Evolutionary conservation across 1,140 invertebrate species (phyloP).

Genomic region (Drosophila trapezifrons): DNA sequence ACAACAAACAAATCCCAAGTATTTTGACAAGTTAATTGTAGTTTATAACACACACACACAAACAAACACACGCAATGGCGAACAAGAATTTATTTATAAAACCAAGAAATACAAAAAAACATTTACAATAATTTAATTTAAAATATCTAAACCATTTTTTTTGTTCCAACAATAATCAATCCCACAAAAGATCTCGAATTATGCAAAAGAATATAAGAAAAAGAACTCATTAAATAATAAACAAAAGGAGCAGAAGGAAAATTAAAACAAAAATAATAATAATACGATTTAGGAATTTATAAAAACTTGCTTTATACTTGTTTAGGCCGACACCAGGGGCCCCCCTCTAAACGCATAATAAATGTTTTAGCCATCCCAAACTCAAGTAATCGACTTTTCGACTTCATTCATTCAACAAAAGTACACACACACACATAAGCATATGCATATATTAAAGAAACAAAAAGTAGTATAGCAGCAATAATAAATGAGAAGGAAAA

Average conservation of each 20-base stretch:
- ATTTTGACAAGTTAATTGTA: constrained; percentile 61
- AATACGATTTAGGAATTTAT: constrained; percentile 44
- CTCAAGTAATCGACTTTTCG: constrained; percentile 48
- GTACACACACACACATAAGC: constrained; percentile 45
- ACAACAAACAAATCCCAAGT: constrained; percentile 35
- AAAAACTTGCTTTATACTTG: constrained; percentile 55
- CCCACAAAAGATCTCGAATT: constrained; percentile 59
- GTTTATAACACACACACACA: constrained; percentile 37
- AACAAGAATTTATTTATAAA: constrained; percentile 62
- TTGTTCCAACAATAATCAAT: constrained; percentile 43
- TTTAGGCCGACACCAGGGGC: constrained; percentile 23
- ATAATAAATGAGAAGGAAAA: constrained; percentile 50
- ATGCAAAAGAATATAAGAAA: constrained; percentile 30
- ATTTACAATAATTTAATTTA: constrained; percentile 45
- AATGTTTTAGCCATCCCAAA: constrained; percentile 53
- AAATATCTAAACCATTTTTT: constrained; percentile 16
- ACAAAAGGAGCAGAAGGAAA: constrained; percentile 12
- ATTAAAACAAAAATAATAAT: not conserved
- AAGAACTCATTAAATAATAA: constrained; percentile 37
- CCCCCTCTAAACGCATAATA: constrained; percentile 26
- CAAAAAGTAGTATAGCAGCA: constrained; percentile 55
- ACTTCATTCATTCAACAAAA: constrained; percentile 31
- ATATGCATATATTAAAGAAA: constrained; percentile 42
- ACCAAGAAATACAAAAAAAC: constrained; percentile 47
- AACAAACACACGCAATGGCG: constrained; percentile 26